A percentile compares a stretch with the other conserved stretches of the same genome.
phyloP scores from a whole-genome alignment of 2,888 invertebrate genomes.

The Lagria hirta region DNA sequence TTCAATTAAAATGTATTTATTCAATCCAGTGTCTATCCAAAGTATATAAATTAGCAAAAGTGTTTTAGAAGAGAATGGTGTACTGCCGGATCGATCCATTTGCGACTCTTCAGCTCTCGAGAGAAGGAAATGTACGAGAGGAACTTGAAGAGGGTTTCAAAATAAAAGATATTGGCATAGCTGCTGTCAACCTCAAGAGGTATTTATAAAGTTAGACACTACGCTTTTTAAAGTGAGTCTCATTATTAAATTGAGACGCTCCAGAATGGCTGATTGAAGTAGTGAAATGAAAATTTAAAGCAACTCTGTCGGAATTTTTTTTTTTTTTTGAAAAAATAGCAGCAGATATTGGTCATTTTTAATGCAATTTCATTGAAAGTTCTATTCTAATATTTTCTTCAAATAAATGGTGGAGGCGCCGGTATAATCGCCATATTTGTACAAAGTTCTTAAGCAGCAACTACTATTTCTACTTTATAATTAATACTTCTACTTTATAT shows the following conservation, averaged over 20 bases:
- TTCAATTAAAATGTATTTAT: constrained; percentile 31
- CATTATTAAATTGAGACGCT: constrained; percentile 18
- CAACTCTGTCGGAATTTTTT: no score
- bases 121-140: constrained; percentile 23
- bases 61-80: constrained; percentile 21
- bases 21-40: constrained; percentile 25
- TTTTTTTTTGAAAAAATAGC: no score
- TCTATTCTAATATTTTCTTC: no score
- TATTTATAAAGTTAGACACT: constrained; percentile 25
- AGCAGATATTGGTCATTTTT: no score
- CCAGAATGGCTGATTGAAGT: no score
- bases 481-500: no score
- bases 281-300: no score
- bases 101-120: constrained; percentile 26
- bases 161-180: constrained; percentile 26
- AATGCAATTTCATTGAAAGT: no score
- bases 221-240: constrained; percentile 13
- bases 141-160: constrained; percentile 22
- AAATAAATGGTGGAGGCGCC: no score
- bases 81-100: constrained; percentile 22
- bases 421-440: no score
- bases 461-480: no score
- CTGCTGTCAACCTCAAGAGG: constrained; percentile 24
- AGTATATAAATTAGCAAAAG: constrained; percentile 27
- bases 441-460: no score